A percentile compares a stretch with the other conserved stretches of the same genome.
These are phyloP conservation scores for Hoplias malabaricus DNA, from an alignment of 2,113 vertebrate genomes.

Conservation along the genomic window DNA sequence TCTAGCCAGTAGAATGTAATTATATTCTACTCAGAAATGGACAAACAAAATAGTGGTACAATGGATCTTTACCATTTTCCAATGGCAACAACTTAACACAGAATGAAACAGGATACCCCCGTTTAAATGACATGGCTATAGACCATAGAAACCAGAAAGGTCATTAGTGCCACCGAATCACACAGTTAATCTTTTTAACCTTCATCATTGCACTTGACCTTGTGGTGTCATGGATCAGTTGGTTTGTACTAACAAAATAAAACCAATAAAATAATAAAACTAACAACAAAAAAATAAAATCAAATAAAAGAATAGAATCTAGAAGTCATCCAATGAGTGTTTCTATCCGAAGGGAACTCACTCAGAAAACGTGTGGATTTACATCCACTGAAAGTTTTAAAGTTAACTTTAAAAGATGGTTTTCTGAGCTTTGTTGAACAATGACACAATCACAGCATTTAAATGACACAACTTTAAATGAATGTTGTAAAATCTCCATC, in stretches of 20 bases:
- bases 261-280: not conserved
- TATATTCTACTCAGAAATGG: not conserved
- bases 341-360: not conserved
- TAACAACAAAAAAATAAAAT: not conserved
- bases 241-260: not conserved
- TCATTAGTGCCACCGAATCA: conserved; percentile 13
- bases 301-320: not conserved
- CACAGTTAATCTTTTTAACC: not conserved
- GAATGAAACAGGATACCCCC: not conserved
- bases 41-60: not conserved
- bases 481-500: conserved; percentile 30
- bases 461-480: conserved; percentile 18
- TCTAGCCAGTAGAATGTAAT: not conserved
- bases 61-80: not conserved
- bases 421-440: conserved; percentile 27
- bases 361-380: conserved; percentile 23
- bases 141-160: conserved; percentile 32
- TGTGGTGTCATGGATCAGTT: conserved; percentile 22
- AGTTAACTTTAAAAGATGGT: conserved; percentile 1
- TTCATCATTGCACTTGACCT: conserved; percentile 8
- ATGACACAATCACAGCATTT: conserved; percentile 8
- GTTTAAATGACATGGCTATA: not conserved
- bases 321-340: not conserved
- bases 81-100: not conserved
- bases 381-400: conserved; percentile 8